Base-by-base conservation (phyloP, 2,888 invertebrate species). In the Polietes domitor region DNA sequence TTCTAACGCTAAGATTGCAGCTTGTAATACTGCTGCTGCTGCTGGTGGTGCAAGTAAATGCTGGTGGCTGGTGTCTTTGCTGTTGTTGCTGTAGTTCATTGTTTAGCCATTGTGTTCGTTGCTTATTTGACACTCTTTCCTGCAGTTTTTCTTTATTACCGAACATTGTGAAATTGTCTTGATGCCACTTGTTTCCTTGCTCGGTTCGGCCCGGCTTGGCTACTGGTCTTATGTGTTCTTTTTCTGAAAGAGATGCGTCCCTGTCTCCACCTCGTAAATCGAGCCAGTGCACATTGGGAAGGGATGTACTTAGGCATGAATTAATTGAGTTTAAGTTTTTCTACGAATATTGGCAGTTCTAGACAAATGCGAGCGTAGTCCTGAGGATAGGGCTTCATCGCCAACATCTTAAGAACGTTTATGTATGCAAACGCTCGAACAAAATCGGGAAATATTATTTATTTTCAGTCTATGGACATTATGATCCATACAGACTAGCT, bases 51-150 rank as follows among this genome's bases (percentile, higher is more conserved):
- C 12, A 4, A 15, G 72, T n/a, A 6, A 26, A 26, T 58, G 24
- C n/a, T 58, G 26, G 15, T 58, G n/a, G 10, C 5, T 58, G 58
- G 1, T 26, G 28, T 24, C 32, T 63, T 10, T 24, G 55, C 21
- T 63, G 7, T 53, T 43, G 2, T 43, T 28, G 53, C 19, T 68
- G n/a, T 24, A 41, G 61, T 61, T 47, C 43, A 68, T 71, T 43
- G 73, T 73, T 71, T 58, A 61, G 41, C 24, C 55, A 50, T 43
- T 32, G 65, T 78, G 4, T 55, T 68, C 9, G 21, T 77, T 63
- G 65, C 72, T 72, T 70, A 6, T 71, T 63, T 71, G 74, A 74
- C 80, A 75, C 68, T 68, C 73, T 71, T 28, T 12, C 19, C 50
- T 41, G 55, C 7, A 53, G 65, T 50, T 43, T 58, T 75, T 3